Evolutionary conservation across 2,888 invertebrate genomes (phyloP).

Genomic region (Onchidella celtica): DNA sequence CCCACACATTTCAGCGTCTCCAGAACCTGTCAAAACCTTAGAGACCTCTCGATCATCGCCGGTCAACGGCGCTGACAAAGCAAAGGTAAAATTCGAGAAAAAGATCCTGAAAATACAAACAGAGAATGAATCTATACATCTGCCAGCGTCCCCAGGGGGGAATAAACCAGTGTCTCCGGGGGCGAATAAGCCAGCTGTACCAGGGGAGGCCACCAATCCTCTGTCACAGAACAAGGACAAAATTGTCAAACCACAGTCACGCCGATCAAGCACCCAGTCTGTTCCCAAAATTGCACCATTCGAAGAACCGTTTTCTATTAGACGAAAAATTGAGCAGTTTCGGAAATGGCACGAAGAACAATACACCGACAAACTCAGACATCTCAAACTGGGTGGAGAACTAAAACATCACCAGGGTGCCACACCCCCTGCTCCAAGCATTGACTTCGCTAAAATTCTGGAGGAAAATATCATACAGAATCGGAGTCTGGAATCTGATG

Average conservation of each 20-base stretch:
- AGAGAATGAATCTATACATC: slow-evolving; percentile 1
- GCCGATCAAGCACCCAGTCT: slow-evolving; percentile 18
- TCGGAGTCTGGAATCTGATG: background rate
- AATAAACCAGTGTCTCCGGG: background rate
- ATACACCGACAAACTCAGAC: slow-evolving; percentile 67
- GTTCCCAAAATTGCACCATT: slow-evolving; percentile 31
- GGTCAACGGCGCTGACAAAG: background rate
- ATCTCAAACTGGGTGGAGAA: slow-evolving; percentile 66
- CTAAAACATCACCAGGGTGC: background rate
- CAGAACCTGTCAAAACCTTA: background rate
- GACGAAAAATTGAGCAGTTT: slow-evolving; percentile 74
- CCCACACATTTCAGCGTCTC: background rate
- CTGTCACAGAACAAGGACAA: background rate
- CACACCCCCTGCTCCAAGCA: background rate
- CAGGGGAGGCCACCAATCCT: background rate
- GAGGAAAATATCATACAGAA: slow-evolving; percentile 44
- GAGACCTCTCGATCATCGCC: slow-evolving; percentile 37
- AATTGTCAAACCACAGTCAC: no score
- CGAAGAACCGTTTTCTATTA: slow-evolving; percentile 71
- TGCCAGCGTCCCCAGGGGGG: background rate
- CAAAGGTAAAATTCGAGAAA: slow-evolving; percentile 27
- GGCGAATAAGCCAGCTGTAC: no score
- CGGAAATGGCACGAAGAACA: slow-evolving; percentile 74
- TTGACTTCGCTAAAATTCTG: slow-evolving; percentile 52
- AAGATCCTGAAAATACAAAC: slow-evolving; percentile 9